Evolutionary conservation across 2,888 invertebrate species (phyloP), one percentile per base, ranked within the genome.

Genomic region (Volucella bombylans): DNA sequence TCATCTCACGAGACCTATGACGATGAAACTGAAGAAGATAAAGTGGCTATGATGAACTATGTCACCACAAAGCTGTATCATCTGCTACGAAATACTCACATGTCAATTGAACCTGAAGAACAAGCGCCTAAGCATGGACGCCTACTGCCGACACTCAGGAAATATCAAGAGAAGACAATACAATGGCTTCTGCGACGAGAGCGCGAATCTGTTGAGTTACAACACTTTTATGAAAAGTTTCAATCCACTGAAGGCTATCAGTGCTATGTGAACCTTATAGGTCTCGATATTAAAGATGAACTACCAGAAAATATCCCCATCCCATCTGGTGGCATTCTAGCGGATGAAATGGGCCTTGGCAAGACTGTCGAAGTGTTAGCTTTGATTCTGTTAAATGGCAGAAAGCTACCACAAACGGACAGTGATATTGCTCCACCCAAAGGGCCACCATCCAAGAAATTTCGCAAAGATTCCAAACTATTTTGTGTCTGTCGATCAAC

Each of bases 281-380:
- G 88, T 43, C 87, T 91, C 12, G 86, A 87, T 45, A 41, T 86
- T 1, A 55, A 43, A 0, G 76, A 74, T 15, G 12, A 8, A 43
- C 90, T 90, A 69, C 93, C 93, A 1, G 50, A 89, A 3, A 87
- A 90, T 2, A 86, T 87, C 10, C 91, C 90, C 15, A 77, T 92
- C 15, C 92, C 93, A 8, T 93, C 92, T 1, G 95, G 96, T 12
- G 96, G 96, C 1, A 95, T 96, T 83, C 91, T 96, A 59, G 96
- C 95, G 1, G 96, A 96, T 90, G 96, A 96, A 91, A 96, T 96
- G 96, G 96, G 96, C 0, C 91, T 96, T 31, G 96, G 96, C 0
- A 96, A 96, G 92, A 96, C 96, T 0, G 94, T 96, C 0, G 96
- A 96, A 91, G 93, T 96, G 11, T 89, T 96, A 45, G 94, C 95